phyloP scores from a whole-genome alignment of 2,888 invertebrate genomes.

The Tortricodes alternella region DNA sequence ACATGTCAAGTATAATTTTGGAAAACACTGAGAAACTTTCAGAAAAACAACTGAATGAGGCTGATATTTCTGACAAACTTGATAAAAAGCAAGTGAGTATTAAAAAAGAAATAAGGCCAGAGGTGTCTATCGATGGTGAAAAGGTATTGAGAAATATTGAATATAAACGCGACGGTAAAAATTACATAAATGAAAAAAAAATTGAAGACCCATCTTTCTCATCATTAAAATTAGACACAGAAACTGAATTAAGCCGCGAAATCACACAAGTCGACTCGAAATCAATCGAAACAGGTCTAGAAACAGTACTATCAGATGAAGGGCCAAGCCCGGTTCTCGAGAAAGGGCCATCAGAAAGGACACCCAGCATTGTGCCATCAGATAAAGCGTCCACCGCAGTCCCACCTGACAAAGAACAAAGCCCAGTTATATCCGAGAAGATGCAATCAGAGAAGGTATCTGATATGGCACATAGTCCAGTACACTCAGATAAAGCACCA shows the following conservation, averaged over 20 bases:
- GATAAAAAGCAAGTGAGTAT: conserved; percentile 68
- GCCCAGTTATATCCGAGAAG: conserved; percentile 18
- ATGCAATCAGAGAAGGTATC: not conserved
- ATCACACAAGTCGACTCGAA: not conserved
- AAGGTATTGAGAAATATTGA: too few species aligned
- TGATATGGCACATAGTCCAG: not conserved
- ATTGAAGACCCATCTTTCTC: too few species aligned
- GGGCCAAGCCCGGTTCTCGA: not conserved
- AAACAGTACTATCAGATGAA: conserved; percentile 6
- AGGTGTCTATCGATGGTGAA: conserved; percentile 45
- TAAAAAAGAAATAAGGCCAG: conserved; percentile 54
- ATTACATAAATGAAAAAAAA: too few species aligned
- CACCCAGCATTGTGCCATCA: not conserved
- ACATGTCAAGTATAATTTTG: conserved; percentile 10
- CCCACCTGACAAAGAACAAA: not conserved
- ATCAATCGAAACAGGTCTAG: not conserved
- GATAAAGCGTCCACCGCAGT: too few species aligned
- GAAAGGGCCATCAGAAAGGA: not conserved
- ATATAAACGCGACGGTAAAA: too few species aligned
- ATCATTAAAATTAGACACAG: conserved; percentile 8
- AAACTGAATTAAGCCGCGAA: not conserved
- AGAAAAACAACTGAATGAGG: conserved; percentile 28
- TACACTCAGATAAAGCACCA: not conserved
- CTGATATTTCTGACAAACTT: conserved; percentile 63
- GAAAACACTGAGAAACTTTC: conserved; percentile 1